Evolutionary conservation across 2,888 invertebrate genomes (phyloP), one percentile per base, ranked within the genome.

Genomic region (Antheraea yamamai): DNA sequence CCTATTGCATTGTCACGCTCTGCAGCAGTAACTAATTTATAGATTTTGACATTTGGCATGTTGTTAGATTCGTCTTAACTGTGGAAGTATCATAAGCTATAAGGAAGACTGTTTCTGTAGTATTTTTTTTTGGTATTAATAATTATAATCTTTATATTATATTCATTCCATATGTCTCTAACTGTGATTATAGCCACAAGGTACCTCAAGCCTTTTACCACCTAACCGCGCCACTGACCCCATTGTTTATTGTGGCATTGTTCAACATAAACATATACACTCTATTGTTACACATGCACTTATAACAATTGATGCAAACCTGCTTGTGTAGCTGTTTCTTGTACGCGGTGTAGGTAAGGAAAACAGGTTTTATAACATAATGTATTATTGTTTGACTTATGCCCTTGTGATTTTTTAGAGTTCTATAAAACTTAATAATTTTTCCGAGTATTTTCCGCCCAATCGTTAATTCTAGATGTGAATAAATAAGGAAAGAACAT

Each of bases 361-460:
- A 68, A 35, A 68, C 68, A 68, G 18, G 35, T 39, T 35, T 68
- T 68, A 74, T 14, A 70, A 74, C 23, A 74, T 39, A 35, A 39
- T 20, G 47, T 70, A 58, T 74, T 70, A 55, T 74, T 74, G 35
- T 70, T 68, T 68, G 51, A 74, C 51, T 52, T 74, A 74, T 74
- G 73, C 51, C 73, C 64, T 74, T 66, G 47, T 73, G 52, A 18
- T 4, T 52, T 6, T 52, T 52, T 52, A 18, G n/a, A 20, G 7
- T 58, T 10, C 7, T 58, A 7, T n/a, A 58, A 6, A n/a, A n/a
- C 3, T 58, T n/a, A n/a, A 58, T 58, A 20, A 55, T 20, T 55
- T 20, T 55, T 55, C 55, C 55, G 4, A 20, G 18, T 55, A 55
- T 55, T 55, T 55, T 55, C 7, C 12, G 4, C 4, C 18, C 14